Conservation (phyloP, 2,113 vertebrate genomes). For the Orthochromis indermauri region DNA sequence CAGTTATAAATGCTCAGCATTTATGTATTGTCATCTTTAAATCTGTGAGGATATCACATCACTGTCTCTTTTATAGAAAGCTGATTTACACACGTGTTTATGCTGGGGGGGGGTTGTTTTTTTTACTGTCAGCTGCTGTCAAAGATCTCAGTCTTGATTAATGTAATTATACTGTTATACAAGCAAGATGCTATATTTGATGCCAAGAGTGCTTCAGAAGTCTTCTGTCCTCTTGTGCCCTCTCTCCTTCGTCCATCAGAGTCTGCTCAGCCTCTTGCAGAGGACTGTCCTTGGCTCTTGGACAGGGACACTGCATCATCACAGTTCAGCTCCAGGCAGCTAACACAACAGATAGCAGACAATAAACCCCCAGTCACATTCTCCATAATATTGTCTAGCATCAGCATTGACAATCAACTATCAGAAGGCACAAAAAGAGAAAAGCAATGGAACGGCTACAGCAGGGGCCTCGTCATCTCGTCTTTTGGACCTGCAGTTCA, state of each 20-base stretch:
- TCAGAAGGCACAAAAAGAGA: neutral
- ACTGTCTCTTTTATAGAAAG: neutral
- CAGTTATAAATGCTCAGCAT: constrained; percentile 10
- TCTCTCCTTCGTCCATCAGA: constrained; percentile 17
- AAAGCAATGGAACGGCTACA: neutral
- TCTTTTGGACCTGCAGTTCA: neutral
- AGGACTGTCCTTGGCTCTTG: constrained; percentile 43
- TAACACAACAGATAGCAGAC: constrained; percentile 11
- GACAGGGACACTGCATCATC: constrained; percentile 48
- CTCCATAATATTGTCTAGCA: neutral
- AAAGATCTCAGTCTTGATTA: neutral
- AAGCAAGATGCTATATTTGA: neutral
- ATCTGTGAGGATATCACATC: constrained; percentile 19
- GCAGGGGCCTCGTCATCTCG: neutral
- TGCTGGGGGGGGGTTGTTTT: neutral
- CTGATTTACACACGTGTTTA: constrained; percentile 15
- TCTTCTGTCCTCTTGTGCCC: neutral
- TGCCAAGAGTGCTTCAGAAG: neutral
- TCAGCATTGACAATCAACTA: neutral
- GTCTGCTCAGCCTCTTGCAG: constrained; percentile 9
- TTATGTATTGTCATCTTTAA: neutral
- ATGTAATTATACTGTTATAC: constrained; percentile 8
- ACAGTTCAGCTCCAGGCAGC: constrained; percentile 11
- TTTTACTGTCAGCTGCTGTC: neutral
- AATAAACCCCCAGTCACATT: constrained; percentile 12